Percentiles rank a stretch among this genome's conserved stretches.
phyloP scores from a whole-genome alignment of 2,888 invertebrate genomes.

The Cybosia mesomella region DNA sequence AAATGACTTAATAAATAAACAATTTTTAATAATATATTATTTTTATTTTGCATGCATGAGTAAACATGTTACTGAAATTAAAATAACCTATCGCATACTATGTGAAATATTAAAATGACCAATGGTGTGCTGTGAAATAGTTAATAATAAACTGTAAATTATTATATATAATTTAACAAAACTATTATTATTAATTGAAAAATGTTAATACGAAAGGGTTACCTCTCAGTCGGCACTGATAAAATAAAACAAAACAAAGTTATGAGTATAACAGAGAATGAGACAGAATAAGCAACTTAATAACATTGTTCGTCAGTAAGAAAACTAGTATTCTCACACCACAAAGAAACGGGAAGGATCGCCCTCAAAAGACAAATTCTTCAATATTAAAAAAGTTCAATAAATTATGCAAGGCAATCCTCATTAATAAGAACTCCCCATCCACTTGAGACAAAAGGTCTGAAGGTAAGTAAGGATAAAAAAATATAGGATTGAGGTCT shows the following conservation, averaged over 20 bases:
- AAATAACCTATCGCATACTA: not conserved
- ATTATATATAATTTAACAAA: conserved; percentile 12
- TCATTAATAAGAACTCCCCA: not conserved
- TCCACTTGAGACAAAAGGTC: not conserved
- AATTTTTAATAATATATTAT: not conserved
- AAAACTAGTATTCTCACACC: conserved; percentile 48
- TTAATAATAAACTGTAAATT: not conserved
- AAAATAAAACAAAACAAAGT: conserved; percentile 65
- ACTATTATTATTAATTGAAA: conserved; percentile 25
- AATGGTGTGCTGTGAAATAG: conserved; percentile 5
- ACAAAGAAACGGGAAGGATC: conserved; percentile 3
- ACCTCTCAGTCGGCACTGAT: conserved; percentile 77
- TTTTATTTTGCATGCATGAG: conserved; percentile 9
- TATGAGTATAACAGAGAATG: conserved; percentile 69
- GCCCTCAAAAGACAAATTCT: not conserved
- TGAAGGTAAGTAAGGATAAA: too few relatives aligned
- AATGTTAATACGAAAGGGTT: conserved; percentile 58
- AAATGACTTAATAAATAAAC: not conserved
- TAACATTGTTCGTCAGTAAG: conserved; percentile 30
- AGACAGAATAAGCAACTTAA: conserved; percentile 71
- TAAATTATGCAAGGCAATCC: not conserved
- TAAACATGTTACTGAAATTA: not conserved
- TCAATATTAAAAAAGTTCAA: not conserved
- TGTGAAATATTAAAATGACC: conserved; percentile 11
- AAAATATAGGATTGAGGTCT: not conserved